These are phyloP conservation scores for Operophtera brumata DNA, from an alignment of 2,888 invertebrate species.

Conservation along the genomic window DNA sequence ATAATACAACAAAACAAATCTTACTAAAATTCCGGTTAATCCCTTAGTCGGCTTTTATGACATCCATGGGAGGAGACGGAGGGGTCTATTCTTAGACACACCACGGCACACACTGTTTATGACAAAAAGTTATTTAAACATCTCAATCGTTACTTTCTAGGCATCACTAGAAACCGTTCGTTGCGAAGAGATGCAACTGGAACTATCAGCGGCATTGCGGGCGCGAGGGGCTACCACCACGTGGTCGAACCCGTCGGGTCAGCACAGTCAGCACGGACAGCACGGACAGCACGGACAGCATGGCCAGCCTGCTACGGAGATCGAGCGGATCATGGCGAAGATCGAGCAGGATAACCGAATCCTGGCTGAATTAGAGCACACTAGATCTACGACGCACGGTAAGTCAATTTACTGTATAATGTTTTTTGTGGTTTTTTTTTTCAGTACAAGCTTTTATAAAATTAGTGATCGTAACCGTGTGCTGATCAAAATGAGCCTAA, in stretches of 20 bases:
- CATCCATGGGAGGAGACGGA: too few relatives aligned
- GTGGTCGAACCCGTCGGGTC: slow-evolving; percentile 62
- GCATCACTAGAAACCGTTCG: slow-evolving; percentile 85
- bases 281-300: slow-evolving; percentile 42
- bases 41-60: too few relatives aligned
- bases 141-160: slow-evolving; percentile 44
- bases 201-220: slow-evolving; percentile 87
- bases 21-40: too few relatives aligned
- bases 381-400: slow-evolving; percentile 86
- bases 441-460: too few relatives aligned
- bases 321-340: slow-evolving; percentile 96
- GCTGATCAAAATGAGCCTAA: too few relatives aligned
- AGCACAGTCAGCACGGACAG: slow-evolving; percentile 12
- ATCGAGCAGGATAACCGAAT: slow-evolving; percentile 95
- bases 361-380: slow-evolving; percentile 93
- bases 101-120: too few relatives aligned
- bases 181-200: slow-evolving; percentile 94
- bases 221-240: slow-evolving; percentile 66
- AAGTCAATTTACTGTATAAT: slow-evolving; percentile 7
- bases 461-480: too few relatives aligned
- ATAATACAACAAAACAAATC: too few relatives aligned
- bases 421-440: slow-evolving; percentile 16
- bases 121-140: too few relatives aligned
- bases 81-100: too few relatives aligned
- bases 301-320: slow-evolving; percentile 84